Evolutionary conservation across 1,140 invertebrate species (phyloP), one percentile per base, ranked within the genome.

Genomic region (Dysdera silvatica): DNA sequence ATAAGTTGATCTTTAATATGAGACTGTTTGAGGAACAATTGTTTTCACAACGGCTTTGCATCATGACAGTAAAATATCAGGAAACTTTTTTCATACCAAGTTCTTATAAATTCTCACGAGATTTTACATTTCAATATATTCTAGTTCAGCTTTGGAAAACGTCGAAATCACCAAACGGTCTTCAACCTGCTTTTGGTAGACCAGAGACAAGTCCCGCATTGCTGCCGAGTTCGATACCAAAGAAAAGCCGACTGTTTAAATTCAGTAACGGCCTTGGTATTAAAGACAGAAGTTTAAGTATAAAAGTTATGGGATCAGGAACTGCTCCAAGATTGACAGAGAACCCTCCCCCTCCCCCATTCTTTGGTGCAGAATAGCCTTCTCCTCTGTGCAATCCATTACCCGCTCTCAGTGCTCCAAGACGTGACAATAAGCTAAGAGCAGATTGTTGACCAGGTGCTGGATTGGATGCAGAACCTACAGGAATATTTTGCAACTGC

Each of bases 161-260:
- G n/a, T n/a, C n/a, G n/a, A n/a, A n/a, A n/a, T n/a, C n/a, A n/a
- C n/a, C n/a, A n/a, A n/a, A n/a, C n/a, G n/a, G n/a, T n/a, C n/a
- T n/a, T n/a, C n/a, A n/a, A n/a, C n/a, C n/a, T n/a, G n/a, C n/a
- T n/a, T n/a, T n/a, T n/a, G n/a, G n/a, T n/a, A n/a, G n/a, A n/a
- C 59, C 59, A 4, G 53, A 20, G 7, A 49, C 45, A 26, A 63
- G 41, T 16, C 61, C 61, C 16, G 61, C 61, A 49, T 63, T 63
- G 48, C 56, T 63, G n/a, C 61, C 61, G 18, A 63, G 23, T 10
- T 63, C 61, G 12, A 63, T 63, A 1, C 61, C 61, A 24, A 63
- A 63, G 18, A 63, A 63, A 29, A 63, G 26, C 32, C 51, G 55
- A 3, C 61, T 53, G 40, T 63, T 55, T 5, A 63, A 53, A 40